Evolutionary conservation across 2,797 vertebrate genomes (phyloP).

Genomic region (Ibycter americanus): DNA sequence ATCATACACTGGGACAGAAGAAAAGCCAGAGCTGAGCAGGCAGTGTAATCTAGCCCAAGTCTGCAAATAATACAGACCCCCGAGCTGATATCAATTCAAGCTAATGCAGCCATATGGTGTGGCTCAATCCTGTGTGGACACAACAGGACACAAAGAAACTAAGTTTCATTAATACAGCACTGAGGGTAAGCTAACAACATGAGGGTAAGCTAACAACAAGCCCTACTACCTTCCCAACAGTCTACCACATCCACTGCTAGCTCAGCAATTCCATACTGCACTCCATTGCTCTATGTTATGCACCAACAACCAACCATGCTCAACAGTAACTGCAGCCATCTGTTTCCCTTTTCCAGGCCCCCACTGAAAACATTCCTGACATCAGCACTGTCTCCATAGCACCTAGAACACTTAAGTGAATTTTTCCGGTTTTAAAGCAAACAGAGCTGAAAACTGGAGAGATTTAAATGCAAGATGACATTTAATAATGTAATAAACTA

Average conservation of each 20-base stretch:
- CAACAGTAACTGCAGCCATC: conserved; percentile 23
- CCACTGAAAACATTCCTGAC: conserved; percentile 31
- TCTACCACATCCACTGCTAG: background rate
- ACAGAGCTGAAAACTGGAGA: conserved; percentile 46
- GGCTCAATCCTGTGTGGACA: background rate
- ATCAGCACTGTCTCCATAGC: conserved; percentile 23
- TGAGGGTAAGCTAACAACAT: background rate
- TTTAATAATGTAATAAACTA: conserved; percentile 57
- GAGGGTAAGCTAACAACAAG: background rate
- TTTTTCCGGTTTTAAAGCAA: conserved; percentile 29
- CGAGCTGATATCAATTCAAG: background rate
- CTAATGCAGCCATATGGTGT: background rate
- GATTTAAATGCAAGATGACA: conserved; percentile 54
- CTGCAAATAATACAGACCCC: background rate
- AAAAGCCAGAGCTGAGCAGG: background rate
- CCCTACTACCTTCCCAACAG: background rate
- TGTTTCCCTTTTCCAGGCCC: background rate
- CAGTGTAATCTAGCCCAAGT: background rate
- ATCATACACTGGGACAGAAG: background rate
- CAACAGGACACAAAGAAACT: accelerated
- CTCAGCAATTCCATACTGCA: background rate
- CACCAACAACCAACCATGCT: background rate
- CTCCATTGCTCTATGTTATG: background rate
- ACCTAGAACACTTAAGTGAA: conserved; percentile 39
- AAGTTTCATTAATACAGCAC: background rate